Evolutionary conservation across 1,140 invertebrate species (phyloP).

Genomic region (Cydia amplana): DNA sequence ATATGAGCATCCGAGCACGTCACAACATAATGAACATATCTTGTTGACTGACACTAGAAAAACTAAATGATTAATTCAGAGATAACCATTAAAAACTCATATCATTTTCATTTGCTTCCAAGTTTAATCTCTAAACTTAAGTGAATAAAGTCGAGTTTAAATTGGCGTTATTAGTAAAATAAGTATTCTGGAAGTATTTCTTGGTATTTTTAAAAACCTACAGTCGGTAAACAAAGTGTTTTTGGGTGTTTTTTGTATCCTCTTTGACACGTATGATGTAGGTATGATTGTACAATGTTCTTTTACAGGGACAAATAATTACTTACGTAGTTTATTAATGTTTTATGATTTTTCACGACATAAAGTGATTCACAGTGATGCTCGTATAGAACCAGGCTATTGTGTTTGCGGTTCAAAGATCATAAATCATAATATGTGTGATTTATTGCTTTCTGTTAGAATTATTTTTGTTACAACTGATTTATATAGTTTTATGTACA

Average conservation of each 20-base stretch:
- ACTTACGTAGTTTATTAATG: background rate
- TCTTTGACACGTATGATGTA: background rate
- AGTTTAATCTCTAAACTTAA: background rate
- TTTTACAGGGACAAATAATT: background rate
- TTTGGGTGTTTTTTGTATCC: background rate
- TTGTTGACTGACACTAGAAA: constrained; percentile 8
- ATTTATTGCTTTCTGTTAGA: background rate
- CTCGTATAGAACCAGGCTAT: background rate
- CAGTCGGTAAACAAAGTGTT: background rate
- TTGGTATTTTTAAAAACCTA: background rate
- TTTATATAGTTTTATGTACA: background rate
- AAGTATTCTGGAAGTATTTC: background rate
- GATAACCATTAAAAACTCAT: background rate
- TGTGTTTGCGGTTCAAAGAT: constrained; percentile 7
- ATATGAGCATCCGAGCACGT: background rate
- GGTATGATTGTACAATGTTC: background rate
- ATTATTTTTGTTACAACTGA: background rate
- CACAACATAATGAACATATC: constrained; percentile 1
- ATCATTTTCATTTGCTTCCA: background rate
- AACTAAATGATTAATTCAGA: background rate
- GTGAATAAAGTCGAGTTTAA: background rate
- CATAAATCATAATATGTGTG: background rate
- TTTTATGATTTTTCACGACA: background rate
- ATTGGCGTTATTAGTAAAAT: background rate
- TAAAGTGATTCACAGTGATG: background rate